Evolutionary conservation across 2,888 invertebrate genomes (phyloP), one percentile per base, ranked within the genome.

Genomic region (Melinaea menophilus): DNA sequence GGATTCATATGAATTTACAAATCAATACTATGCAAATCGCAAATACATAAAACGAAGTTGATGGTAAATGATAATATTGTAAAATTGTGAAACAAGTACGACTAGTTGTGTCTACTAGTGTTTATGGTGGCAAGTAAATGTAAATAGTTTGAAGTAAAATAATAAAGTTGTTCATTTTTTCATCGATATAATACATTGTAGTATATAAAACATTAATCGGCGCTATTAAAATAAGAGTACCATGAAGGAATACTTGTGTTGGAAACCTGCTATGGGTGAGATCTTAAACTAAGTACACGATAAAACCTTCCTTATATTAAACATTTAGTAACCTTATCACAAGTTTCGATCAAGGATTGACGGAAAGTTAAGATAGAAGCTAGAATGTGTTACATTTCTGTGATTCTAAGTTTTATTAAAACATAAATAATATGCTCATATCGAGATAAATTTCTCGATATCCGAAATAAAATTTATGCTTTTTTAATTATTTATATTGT

Each of bases 291-390:
- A 64, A 65, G 62, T 67, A 54, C 55, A 59, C 63, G 65, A 65
- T 67, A 65, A 66, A 59, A 63, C 64, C 66, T 67, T 64, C 66
- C 65, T 63, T 59, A 64, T 64, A 67, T 63, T 66, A 65, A 65
- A 59, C 65, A 70, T 70, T 68, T 71, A 64, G 63, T 67, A 69
- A 60, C 59, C 62, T 66, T 69, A 69, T 69, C 66, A 61, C 65
- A 47, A 62, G 62, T 63, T 62, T 61, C 56, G 68, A 72, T 72
- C 70, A 58, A 59, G 56, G 67, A 66, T 66, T 64, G 64, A 66
- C 66, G 62, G 58, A 67, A 64, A 65, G 63, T 59, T 65, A 64
- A 35, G 56, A 51, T 59, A 59, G 65, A 60, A 51, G 55, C 59
- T 63, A 41, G 56, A 65, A 65, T 61, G 63, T 63, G 63, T 65